A percentile compares a stretch with the other conserved stretches of the same genome.
Evolutionary conservation across 2,113 vertebrate genomes (phyloP).

Genomic region (Phasianus colchicus): DNA sequence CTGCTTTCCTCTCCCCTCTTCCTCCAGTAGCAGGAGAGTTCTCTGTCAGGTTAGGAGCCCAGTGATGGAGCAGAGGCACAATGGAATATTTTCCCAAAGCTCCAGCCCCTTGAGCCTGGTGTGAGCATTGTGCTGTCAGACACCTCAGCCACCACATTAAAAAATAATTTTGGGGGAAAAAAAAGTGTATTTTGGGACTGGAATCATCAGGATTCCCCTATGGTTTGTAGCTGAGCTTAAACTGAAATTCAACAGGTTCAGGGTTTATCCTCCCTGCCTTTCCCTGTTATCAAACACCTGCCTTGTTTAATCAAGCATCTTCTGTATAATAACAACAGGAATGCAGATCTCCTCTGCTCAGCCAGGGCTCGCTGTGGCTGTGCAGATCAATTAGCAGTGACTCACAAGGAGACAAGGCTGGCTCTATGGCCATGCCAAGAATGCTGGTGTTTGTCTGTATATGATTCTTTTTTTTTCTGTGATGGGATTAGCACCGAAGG

Average conservation of each 20-base stretch:
- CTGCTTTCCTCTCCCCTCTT: background rate
- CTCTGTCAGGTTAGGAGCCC: background rate
- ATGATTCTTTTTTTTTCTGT: background rate
- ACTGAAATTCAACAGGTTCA: background rate
- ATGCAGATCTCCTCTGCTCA: background rate
- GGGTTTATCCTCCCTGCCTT: background rate
- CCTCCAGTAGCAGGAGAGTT: background rate
- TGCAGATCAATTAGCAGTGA: background rate
- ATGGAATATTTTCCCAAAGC: background rate
- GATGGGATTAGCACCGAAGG: background rate
- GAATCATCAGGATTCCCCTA: background rate
- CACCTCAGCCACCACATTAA: background rate
- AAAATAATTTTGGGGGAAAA: background rate
- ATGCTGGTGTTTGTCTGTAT: background rate
- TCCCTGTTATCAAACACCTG: background rate
- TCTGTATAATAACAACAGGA: background rate
- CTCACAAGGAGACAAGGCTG: background rate
- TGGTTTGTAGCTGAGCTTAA: background rate
- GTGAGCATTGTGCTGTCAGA: fast-evolving
- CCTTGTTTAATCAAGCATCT: background rate
- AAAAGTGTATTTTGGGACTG: background rate
- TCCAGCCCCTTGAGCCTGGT: background rate
- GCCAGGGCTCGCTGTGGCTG: background rate
- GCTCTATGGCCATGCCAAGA: fast-evolving
- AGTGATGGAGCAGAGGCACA: background rate